Evolutionary conservation across 2,888 invertebrate genomes (phyloP).

Genomic region (Lucinisca nassula): DNA sequence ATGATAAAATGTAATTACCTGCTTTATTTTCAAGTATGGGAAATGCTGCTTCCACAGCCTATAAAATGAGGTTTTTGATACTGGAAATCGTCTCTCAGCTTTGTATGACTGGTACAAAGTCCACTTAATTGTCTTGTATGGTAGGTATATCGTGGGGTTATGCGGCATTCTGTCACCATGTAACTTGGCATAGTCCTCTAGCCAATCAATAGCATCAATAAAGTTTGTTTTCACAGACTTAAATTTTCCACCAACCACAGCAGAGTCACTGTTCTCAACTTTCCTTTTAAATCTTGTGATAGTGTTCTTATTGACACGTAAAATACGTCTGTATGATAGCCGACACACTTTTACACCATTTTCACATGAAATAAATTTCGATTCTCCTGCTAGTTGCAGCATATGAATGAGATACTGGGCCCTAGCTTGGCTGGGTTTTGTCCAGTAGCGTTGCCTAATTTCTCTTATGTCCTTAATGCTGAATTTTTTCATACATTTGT

Average conservation of each 20-base stretch:
- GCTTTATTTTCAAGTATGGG: slow-evolving; percentile 11
- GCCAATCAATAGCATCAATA: background rate
- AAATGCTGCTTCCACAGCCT: background rate
- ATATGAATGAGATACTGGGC: background rate
- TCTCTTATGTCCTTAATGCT: background rate
- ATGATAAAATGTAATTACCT: background rate
- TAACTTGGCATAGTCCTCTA: slow-evolving; percentile 9
- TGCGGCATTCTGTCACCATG: slow-evolving; percentile 38
- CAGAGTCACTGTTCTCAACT: background rate
- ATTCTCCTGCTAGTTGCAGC: background rate
- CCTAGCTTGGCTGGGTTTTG: background rate
- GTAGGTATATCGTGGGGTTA: background rate
- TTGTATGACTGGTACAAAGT: background rate
- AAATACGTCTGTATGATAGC: background rate
- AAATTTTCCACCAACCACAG: background rate
- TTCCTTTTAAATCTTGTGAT: background rate
- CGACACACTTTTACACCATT: background rate
- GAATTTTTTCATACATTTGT: background rate
- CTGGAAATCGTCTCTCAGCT: background rate
- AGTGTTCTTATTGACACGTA: background rate
- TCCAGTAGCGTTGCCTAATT: background rate
- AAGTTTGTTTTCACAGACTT: background rate
- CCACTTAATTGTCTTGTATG: slow-evolving; percentile 9
- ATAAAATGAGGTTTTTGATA: background rate
- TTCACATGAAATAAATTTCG: background rate